phyloP scores from a whole-genome alignment of 1,140 invertebrate genomes.

The Eulimnadia texana region DNA sequence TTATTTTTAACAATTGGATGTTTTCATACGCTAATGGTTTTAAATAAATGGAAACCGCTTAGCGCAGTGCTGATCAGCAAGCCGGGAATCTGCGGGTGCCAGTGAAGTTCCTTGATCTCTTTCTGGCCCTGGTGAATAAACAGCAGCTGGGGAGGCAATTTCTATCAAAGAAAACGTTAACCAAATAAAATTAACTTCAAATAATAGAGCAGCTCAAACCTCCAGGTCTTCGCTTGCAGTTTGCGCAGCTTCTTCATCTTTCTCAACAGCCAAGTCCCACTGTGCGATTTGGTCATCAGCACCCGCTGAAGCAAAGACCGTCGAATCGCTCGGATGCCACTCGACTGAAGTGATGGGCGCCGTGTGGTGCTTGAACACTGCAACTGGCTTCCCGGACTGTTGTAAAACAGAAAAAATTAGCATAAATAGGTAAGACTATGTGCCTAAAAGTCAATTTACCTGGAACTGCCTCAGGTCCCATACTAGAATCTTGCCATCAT shows the following conservation, averaged over 20 bases:
- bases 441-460: slow-evolving; percentile 25
- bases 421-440: background rate
- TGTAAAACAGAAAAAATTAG: slow-evolving; percentile 17
- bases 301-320: slow-evolving; percentile 82
- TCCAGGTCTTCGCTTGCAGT: slow-evolving; percentile 13
- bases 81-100: slow-evolving; percentile 91
- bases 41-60: slow-evolving; percentile 91
- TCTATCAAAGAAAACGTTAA: slow-evolving; percentile 26
- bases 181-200: slow-evolving; percentile 1
- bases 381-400: slow-evolving; percentile 55
- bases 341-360: slow-evolving; percentile 87
- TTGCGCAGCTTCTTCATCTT: slow-evolving; percentile 39
- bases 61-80: slow-evolving; percentile 86
- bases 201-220: too few species aligned
- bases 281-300: slow-evolving; percentile 92
- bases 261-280: slow-evolving; percentile 92
- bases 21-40: slow-evolving; percentile 87
- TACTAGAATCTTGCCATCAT: slow-evolving; percentile 84
- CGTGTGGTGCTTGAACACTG: slow-evolving; percentile 84
- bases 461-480: slow-evolving; percentile 91
- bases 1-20: too few species aligned
- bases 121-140: slow-evolving; percentile 98
- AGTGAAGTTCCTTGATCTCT: slow-evolving; percentile 96
- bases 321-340: slow-evolving; percentile 86
- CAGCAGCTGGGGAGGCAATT: slow-evolving; percentile 83